Evolutionary conservation across 2,888 invertebrate genomes (phyloP).

Genomic region (Synanthedon tipuliformis): DNA sequence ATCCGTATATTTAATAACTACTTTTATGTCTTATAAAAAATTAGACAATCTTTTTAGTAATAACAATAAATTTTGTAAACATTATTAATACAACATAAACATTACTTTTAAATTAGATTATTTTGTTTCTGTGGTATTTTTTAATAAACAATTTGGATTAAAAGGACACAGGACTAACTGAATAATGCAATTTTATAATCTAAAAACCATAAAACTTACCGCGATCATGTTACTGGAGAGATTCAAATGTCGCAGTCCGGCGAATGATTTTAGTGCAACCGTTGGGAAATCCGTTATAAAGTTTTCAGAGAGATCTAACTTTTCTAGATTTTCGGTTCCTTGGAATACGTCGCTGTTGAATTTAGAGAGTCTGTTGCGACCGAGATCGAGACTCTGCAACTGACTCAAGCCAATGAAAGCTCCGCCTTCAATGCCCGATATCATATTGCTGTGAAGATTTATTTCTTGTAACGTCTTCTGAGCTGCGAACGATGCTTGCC

Average conservation of each 20-base stretch:
- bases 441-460: conserved; percentile 83
- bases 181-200: too few species aligned
- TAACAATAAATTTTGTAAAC: too few species aligned
- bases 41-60: too few species aligned
- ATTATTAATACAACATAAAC: too few species aligned
- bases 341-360: conserved; percentile 88
- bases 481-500: conserved; percentile 76
- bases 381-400: conserved; percentile 77
- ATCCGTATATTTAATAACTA: too few species aligned
- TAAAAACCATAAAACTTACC: conserved; percentile 53
- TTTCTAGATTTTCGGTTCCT: conserved; percentile 80
- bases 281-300: conserved; percentile 85
- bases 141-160: too few species aligned
- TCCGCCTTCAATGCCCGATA: conserved; percentile 80
- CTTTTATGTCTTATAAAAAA: too few species aligned
- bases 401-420: conserved; percentile 77
- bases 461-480: conserved; percentile 79
- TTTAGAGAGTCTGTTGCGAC: conserved; percentile 81
- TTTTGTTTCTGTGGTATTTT: too few species aligned
- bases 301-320: conserved; percentile 87
- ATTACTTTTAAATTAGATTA: too few species aligned
- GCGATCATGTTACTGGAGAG: conserved; percentile 87
- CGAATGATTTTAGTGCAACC: conserved; percentile 78
- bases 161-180: too few species aligned
- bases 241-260: conserved; percentile 78